A percentile compares a stretch with the other conserved stretches of the same genome.
Conservation (phyloP, 2,797 vertebrate genomes). For the Echiichthys vipera region DNA sequence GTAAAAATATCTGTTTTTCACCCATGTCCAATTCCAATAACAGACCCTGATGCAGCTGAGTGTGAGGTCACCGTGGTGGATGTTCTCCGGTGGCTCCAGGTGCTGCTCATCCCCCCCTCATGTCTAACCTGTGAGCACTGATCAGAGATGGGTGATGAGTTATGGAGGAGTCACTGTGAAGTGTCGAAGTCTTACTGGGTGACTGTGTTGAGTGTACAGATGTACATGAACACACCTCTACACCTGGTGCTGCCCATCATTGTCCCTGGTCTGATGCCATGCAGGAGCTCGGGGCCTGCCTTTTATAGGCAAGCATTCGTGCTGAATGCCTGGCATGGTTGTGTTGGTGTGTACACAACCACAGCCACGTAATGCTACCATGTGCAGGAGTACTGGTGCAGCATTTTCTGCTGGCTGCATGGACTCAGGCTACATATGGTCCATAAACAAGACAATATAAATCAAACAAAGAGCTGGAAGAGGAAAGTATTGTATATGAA, state of each 20-base stretch:
- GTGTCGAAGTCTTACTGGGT: conserved; percentile 5
- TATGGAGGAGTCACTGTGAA: conserved; percentile 24
- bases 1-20: conserved; percentile 2
- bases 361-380: background rate
- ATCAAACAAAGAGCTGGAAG: background rate
- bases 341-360: conserved; percentile 7
- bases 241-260: conserved; percentile 70
- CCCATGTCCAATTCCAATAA: background rate
- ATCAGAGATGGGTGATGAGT: conserved; percentile 39
- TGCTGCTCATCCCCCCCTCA: background rate
- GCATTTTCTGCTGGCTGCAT: background rate
- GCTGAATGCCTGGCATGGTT: conserved; percentile 28
- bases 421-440: background rate
- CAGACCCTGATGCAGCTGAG: background rate
- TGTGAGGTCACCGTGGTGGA: conserved; percentile 34
- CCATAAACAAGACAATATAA: background rate
- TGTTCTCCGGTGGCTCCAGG: conserved; percentile 31
- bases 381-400: background rate
- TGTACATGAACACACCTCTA: conserved; percentile 34
- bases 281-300: conserved; percentile 31
- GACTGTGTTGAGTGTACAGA: conserved; percentile 27
- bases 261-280: conserved; percentile 38
- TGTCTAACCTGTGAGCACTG: conserved; percentile 12
- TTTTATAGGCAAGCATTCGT: conserved; percentile 67
- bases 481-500: background rate